Conservation (phyloP, 1,140 invertebrate genomes). For the Drosophila kurseongensis region DNA sequence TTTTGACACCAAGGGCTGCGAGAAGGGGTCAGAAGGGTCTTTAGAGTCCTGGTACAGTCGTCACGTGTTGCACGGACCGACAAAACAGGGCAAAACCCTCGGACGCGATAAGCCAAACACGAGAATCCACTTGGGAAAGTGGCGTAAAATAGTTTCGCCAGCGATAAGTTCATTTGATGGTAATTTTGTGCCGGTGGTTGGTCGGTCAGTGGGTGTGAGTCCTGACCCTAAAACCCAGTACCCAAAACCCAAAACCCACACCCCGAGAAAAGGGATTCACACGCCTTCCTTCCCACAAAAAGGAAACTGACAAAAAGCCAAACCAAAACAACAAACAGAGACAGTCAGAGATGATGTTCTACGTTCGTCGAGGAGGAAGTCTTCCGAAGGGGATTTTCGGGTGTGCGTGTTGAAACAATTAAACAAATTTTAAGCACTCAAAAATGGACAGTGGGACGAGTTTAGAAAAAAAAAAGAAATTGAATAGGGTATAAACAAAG, state of each 20-base stretch:
- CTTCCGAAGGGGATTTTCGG: conserved; percentile 26
- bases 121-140: conserved; percentile 80
- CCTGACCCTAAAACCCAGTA: conserved; percentile 13
- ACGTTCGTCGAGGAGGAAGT: conserved; percentile 15
- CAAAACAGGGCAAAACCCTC: conserved; percentile 25
- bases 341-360: conserved; percentile 27
- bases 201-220: conserved; percentile 52
- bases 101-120: conserved; percentile 69
- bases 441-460: conserved; percentile 33
- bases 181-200: conserved; percentile 66
- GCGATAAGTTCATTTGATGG: conserved; percentile 81
- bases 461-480: no score
- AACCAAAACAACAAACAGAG: conserved; percentile 70
- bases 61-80: conserved; percentile 70
- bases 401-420: conserved; percentile 80
- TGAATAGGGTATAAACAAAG: no score
- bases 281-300: conserved; percentile 51
- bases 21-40: neutral
- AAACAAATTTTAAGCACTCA: conserved; percentile 61
- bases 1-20: conserved; percentile 14
- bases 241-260: conserved; percentile 21
- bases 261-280: conserved; percentile 55
- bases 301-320: conserved; percentile 66
- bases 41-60: conserved; percentile 54
- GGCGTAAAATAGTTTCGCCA: conserved; percentile 78